Conservation (phyloP, 2,797 vertebrate genomes). For the Cirrhinus mrigala region DNA sequence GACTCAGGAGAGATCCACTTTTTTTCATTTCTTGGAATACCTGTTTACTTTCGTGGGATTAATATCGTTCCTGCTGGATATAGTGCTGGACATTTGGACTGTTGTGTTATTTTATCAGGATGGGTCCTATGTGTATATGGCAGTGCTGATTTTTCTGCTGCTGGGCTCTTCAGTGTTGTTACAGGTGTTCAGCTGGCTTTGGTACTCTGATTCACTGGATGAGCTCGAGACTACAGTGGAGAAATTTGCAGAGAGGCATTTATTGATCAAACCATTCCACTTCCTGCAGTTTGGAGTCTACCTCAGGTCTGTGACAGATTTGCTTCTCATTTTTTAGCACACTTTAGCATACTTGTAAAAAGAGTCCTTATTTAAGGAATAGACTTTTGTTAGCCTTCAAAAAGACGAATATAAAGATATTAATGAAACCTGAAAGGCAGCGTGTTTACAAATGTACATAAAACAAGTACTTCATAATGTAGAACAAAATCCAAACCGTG, state of each 20-base stretch:
- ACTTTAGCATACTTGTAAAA: too few relatives aligned
- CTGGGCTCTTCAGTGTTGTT: constrained; percentile 71
- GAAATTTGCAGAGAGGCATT: fast-evolving
- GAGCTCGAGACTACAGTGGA: constrained; percentile 53
- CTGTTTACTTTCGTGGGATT: constrained; percentile 57
- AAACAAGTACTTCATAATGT: neutral
- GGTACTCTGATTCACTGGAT: constrained; percentile 63
- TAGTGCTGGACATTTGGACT: constrained; percentile 63
- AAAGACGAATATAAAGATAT: too few relatives aligned
- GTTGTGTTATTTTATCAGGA: constrained; percentile 66
- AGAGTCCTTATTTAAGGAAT: neutral
- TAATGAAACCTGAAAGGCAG: too few relatives aligned
- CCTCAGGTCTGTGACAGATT: constrained; percentile 68
- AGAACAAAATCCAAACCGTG: neutral
- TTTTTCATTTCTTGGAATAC: constrained; percentile 50
- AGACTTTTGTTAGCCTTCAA: neutral
- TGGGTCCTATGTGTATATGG: constrained; percentile 53
- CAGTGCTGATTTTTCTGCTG: constrained; percentile 69
- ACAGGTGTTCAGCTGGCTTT: constrained; percentile 77
- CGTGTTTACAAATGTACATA: too few relatives aligned
- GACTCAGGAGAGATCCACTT: neutral
- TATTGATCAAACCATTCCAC: constrained; percentile 63
- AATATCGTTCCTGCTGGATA: constrained; percentile 56
- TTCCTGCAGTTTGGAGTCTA: constrained; percentile 73
- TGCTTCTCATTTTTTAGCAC: neutral